Conservation (phyloP, 92 coral and sea anemone genomes). For the Siderastrea siderea region DNA sequence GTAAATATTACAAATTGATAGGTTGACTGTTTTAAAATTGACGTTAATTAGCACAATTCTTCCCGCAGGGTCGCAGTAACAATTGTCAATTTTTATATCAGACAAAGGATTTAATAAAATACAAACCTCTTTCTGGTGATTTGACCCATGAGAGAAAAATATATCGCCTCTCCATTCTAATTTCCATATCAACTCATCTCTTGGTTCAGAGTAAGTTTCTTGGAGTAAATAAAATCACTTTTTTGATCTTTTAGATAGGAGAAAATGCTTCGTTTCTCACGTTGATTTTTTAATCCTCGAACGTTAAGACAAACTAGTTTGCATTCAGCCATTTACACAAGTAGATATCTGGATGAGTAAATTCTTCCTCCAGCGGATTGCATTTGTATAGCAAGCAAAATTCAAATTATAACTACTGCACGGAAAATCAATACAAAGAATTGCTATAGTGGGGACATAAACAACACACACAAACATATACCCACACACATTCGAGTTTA, state of each 20-base stretch:
- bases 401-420: no score
- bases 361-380: no score
- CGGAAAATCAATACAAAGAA: no score
- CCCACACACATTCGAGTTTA: no score
- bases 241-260: conserved; percentile 1
- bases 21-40: not conserved
- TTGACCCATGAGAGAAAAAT: conserved; percentile 16
- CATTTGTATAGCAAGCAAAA: no score
- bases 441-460: no score
- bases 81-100: not conserved
- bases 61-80: not conserved
- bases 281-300: conserved; percentile 10
- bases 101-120: conserved; percentile 10
- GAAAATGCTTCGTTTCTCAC: conserved; percentile 16
- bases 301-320: conserved; percentile 22
- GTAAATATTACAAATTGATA: conserved; percentile 19
- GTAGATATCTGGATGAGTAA: no score
- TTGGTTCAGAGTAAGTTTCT: conserved; percentile 30
- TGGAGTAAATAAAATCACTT: conserved; percentile 17
- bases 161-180: conserved; percentile 20
- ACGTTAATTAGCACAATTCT: not conserved
- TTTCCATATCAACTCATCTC: conserved; percentile 22
- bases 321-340: not conserved
- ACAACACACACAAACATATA: no score
- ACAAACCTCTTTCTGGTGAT: conserved; percentile 2